Percentiles rank a stretch among this genome's conserved stretches.
Evolutionary conservation across 1,140 invertebrate genomes (phyloP).

Genomic region (Drosophila lacteicornis): DNA sequence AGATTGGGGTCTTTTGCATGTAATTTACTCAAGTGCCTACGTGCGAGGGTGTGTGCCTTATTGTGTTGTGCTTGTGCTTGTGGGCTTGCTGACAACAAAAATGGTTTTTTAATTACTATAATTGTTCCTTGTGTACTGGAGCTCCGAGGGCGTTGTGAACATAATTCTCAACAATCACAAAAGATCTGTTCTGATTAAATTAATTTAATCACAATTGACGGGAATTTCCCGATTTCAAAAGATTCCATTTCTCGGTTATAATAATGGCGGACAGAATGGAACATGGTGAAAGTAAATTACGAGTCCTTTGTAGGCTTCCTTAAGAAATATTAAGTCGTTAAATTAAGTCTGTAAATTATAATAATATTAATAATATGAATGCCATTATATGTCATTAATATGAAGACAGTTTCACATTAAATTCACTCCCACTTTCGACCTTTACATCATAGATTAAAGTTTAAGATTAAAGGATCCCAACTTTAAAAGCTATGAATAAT

Average conservation of each 20-base stretch:
- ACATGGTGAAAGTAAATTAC: neutral
- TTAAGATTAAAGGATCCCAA: no score
- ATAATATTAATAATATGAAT: no score
- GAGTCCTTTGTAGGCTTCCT: neutral
- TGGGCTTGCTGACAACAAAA: slow-evolving; percentile 47
- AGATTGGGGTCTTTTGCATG: slow-evolving; percentile 21
- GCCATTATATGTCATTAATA: no score
- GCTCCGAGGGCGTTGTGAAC: slow-evolving; percentile 44
- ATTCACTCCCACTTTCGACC: no score
- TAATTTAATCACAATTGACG: slow-evolving; percentile 38
- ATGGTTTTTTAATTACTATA: slow-evolving; percentile 69
- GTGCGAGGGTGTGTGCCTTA: slow-evolving; percentile 7
- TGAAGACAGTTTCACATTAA: no score
- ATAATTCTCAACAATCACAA: slow-evolving; percentile 53
- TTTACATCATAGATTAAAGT: no score
- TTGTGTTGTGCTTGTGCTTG: neutral
- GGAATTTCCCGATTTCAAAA: slow-evolving; percentile 14
- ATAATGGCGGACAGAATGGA: neutral
- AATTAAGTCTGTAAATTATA: no score
- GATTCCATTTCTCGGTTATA: slow-evolving; percentile 10
- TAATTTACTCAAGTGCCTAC: slow-evolving; percentile 49
- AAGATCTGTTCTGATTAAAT: slow-evolving; percentile 57
- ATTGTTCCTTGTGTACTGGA: slow-evolving; percentile 46
- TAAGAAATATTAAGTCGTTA: neutral
- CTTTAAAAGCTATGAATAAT: no score